Percentiles rank a stretch among this genome's conserved stretches.
These are phyloP conservation scores for Hippocampus barbouri DNA, from an alignment of 2,113 vertebrate genomes.

Conservation along the genomic window DNA sequence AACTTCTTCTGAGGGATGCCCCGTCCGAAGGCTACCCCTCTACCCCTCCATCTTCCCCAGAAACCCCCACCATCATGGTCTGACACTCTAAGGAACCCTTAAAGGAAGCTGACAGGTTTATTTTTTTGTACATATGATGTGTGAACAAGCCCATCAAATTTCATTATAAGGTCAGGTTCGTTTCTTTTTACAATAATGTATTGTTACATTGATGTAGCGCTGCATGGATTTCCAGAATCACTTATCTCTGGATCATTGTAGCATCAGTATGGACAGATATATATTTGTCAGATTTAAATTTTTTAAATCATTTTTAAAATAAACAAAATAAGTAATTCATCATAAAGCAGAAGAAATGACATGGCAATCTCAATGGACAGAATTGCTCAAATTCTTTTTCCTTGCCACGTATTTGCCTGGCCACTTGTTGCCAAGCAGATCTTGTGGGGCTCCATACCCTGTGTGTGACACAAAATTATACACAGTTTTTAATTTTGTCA, in stretches of 20 bases:
- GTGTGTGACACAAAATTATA: no score
- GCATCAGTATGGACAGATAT: not conserved
- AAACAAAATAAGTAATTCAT: not conserved
- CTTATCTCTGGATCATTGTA: not conserved
- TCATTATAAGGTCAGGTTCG: not conserved
- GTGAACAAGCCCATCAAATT: not conserved
- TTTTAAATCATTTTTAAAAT: not conserved
- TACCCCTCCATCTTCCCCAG: conserved; percentile 42
- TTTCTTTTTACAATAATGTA: not conserved
- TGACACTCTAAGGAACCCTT: conserved; percentile 21
- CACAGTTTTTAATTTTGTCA: no score
- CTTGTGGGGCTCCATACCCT: no score
- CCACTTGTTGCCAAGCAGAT: not conserved
- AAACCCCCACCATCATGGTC: conserved; percentile 57
- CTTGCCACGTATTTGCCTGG: no score
- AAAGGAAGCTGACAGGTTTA: not conserved
- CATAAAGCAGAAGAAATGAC: not conserved
- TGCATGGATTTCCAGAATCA: not conserved
- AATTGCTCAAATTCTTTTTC: no score
- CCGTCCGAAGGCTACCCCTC: conserved; percentile 46
- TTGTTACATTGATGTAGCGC: not conserved
- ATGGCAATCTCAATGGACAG: no score
- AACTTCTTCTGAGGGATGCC: conserved; percentile 65
- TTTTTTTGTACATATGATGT: not conserved
- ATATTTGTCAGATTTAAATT: no score